Conservation (phyloP, 30 jellyfish, hydroid and myxozoan genomes). For the Nemopilema nomurai region DNA sequence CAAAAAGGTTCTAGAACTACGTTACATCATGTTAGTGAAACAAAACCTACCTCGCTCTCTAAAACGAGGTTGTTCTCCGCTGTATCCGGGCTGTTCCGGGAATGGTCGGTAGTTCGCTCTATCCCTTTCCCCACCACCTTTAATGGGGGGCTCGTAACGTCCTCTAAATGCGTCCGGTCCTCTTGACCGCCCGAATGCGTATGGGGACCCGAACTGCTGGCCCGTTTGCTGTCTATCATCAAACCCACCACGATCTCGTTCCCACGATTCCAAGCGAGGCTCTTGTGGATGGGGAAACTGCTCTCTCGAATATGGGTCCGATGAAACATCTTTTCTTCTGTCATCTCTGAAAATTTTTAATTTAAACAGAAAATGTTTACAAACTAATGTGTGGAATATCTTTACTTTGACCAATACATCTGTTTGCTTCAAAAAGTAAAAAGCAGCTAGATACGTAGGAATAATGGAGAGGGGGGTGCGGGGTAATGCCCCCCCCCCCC, state of each 20-base stretch:
- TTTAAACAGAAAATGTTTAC: too few relatives aligned
- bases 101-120: constrained; percentile 54
- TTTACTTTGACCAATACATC: too few relatives aligned
- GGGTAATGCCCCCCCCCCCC: too few relatives aligned
- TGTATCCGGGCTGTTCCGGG: constrained; percentile 32
- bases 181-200: constrained; percentile 57
- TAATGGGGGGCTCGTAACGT: constrained; percentile 53
- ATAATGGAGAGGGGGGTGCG: too few relatives aligned
- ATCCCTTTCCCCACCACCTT: constrained; percentile 52
- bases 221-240: constrained; percentile 64
- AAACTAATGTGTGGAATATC: too few relatives aligned
- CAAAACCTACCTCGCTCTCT: constrained; percentile 65
- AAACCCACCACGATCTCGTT: constrained; percentile 55
- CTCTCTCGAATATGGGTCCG: constrained; percentile 38
- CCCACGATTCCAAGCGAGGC: constrained; percentile 62
- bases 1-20: too few relatives aligned
- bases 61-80: constrained; percentile 49
- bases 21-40: neutral
- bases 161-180: constrained; percentile 78
- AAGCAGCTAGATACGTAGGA: too few relatives aligned
- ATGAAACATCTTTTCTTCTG: constrained; percentile 37
- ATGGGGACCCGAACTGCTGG: constrained; percentile 47
- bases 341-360: constrained; percentile 46
- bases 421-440: too few relatives aligned
- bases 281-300: constrained; percentile 53